phyloP scores from a whole-genome alignment of 1,140 invertebrate species.

The Papilio xuthus region DNA sequence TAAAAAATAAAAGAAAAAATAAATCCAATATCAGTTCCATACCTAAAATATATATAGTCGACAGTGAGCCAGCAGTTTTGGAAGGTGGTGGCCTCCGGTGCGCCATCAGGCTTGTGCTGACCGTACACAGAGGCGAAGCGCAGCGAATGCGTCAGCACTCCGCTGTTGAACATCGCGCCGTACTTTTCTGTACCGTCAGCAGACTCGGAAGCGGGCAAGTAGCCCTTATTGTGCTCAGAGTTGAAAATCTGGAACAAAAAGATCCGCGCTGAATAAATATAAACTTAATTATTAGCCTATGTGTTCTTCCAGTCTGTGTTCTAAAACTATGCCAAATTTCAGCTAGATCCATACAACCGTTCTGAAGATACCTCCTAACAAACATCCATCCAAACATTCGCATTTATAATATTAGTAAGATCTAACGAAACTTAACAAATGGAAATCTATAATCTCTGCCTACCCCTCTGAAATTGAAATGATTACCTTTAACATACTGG shows the following conservation, averaged over 20 bases:
- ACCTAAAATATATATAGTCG: slow-evolving; percentile 91
- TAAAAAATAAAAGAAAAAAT: slow-evolving; percentile 2
- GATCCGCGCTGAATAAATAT: too few relatives aligned
- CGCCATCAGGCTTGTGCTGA: slow-evolving; percentile 68
- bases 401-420: too few relatives aligned
- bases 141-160: slow-evolving; percentile 81
- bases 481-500: slow-evolving; percentile 59
- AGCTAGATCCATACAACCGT: too few relatives aligned
- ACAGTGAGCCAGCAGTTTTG: slow-evolving; percentile 90
- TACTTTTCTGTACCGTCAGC: slow-evolving; percentile 31
- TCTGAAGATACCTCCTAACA: too few relatives aligned
- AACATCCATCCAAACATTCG: too few relatives aligned
- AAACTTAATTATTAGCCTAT: too few relatives aligned
- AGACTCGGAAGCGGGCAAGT: not conserved
- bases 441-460: too few relatives aligned
- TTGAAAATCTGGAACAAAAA: slow-evolving; percentile 57
- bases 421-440: too few relatives aligned
- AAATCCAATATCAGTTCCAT: slow-evolving; percentile 42
- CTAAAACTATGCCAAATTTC: too few relatives aligned
- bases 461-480: too few relatives aligned
- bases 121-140: slow-evolving; percentile 82
- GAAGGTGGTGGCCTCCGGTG: slow-evolving; percentile 85
- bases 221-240: slow-evolving; percentile 51
- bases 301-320: too few relatives aligned
- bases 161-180: slow-evolving; percentile 70